phyloP scores from a whole-genome alignment of 2,888 invertebrate genomes.

The Aelia acuminata region DNA sequence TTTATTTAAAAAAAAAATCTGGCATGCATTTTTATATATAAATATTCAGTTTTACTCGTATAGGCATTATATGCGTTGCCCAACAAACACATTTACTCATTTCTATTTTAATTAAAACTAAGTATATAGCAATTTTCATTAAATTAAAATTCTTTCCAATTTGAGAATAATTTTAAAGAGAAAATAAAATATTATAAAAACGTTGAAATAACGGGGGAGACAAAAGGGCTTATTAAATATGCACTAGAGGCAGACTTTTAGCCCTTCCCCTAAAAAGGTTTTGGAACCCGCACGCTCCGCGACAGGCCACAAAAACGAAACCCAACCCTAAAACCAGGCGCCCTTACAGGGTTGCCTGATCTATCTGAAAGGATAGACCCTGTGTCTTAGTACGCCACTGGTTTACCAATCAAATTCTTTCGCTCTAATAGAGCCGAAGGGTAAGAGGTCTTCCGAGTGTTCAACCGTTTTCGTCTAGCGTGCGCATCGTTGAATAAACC shows the following conservation, averaged over 20 bases:
- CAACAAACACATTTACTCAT: too few species aligned
- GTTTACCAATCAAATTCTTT: not conserved
- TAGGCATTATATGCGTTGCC: too few species aligned
- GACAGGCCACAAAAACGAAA: slow-evolving; percentile 13
- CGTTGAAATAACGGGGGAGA: not conserved
- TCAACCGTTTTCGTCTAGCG: not conserved
- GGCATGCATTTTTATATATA: too few species aligned
- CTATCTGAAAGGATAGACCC: not conserved
- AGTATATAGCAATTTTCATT: not conserved
- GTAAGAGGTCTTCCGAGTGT: not conserved
- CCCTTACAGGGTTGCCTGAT: slow-evolving; percentile 36
- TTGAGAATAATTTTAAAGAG: not conserved
- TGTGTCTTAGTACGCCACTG: not conserved
- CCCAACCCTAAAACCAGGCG: not conserved
- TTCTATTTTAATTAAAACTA: too few species aligned
- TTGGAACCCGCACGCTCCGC: not conserved
- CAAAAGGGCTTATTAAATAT: slow-evolving; percentile 35
- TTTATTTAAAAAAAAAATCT: too few species aligned
- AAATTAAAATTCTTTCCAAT: not conserved
- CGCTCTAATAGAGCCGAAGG: not conserved
- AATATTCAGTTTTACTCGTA: too few species aligned
- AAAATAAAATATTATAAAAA: not conserved
- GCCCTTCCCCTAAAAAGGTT: not conserved
- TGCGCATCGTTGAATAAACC: not conserved
- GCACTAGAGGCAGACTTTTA: not conserved